Evolutionary conservation across 2,113 vertebrate genomes (phyloP).

Genomic region (Oreotrochilus melanogaster): DNA sequence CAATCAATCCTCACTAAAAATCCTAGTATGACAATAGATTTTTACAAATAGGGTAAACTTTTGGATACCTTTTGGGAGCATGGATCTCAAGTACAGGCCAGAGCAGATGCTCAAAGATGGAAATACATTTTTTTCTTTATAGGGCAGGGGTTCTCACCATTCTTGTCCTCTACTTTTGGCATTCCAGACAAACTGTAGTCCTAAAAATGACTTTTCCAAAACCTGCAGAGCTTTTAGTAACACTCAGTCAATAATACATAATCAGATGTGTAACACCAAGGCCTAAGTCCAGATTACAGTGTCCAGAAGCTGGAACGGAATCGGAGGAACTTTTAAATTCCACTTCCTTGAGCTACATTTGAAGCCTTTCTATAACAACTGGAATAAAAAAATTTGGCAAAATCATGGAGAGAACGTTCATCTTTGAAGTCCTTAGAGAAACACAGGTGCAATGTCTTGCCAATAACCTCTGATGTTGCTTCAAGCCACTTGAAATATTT

Average conservation of each 20-base stretch:
- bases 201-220: background rate
- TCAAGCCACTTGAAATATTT: background rate
- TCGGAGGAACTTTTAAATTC: background rate
- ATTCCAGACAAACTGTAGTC: background rate
- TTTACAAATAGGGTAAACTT: background rate
- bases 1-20: background rate
- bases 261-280: background rate
- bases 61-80: background rate
- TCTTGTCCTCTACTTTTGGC: background rate
- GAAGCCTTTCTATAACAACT: background rate
- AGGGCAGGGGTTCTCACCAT: background rate
- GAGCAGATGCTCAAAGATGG: background rate
- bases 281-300: background rate
- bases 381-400: background rate
- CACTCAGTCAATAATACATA: background rate
- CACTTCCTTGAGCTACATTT: background rate
- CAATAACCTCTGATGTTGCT: background rate
- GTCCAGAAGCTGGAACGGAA: background rate
- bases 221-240: background rate
- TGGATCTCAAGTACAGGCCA: background rate
- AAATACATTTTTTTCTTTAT: background rate
- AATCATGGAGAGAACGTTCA: background rate
- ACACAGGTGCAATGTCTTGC: background rate
- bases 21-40: background rate
- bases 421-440: background rate